Evolutionary conservation across 2,888 invertebrate species (phyloP).

Genomic region (Hypomecis atomaria): DNA sequence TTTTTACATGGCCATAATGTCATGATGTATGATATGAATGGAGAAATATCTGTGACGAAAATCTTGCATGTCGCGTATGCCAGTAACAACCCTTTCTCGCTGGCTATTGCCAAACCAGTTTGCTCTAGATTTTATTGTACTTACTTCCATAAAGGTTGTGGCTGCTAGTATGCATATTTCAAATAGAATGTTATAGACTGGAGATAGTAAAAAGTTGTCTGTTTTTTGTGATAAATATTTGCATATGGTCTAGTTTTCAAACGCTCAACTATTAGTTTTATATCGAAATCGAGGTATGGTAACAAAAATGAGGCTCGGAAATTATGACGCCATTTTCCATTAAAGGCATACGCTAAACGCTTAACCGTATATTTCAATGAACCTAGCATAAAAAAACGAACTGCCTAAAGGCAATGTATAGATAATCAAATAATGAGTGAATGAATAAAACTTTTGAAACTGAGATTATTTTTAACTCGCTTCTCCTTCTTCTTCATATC

Average conservation of each 20-base stretch:
- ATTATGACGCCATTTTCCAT: too few species aligned
- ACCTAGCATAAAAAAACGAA: too few species aligned
- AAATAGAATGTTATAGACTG: not conserved
- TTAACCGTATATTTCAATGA: too few species aligned
- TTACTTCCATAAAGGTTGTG: conserved; percentile 9
- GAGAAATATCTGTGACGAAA: conserved; percentile 24
- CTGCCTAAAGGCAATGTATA: too few species aligned
- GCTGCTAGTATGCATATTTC: conserved; percentile 7
- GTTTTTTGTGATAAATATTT: not conserved
- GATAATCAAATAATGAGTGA: too few species aligned
- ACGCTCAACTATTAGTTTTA: too few species aligned
- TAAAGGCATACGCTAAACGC: too few species aligned
- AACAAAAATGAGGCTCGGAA: too few species aligned
- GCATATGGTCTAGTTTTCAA: conserved; percentile 1
- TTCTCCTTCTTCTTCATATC: too few species aligned
- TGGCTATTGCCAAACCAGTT: conserved; percentile 9
- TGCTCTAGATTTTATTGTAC: conserved; percentile 18
- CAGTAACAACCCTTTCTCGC: conserved; percentile 15
- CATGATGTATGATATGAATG: conserved; percentile 16
- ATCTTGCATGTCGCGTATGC: conserved; percentile 15
- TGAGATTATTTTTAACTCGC: too few species aligned
- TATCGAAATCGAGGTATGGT: too few species aligned
- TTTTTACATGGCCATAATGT: conserved; percentile 20
- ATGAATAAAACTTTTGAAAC: too few species aligned
- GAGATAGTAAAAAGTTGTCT: not conserved